phyloP scores from a whole-genome alignment of 1,140 invertebrate species.

The Papilio polytes region DNA sequence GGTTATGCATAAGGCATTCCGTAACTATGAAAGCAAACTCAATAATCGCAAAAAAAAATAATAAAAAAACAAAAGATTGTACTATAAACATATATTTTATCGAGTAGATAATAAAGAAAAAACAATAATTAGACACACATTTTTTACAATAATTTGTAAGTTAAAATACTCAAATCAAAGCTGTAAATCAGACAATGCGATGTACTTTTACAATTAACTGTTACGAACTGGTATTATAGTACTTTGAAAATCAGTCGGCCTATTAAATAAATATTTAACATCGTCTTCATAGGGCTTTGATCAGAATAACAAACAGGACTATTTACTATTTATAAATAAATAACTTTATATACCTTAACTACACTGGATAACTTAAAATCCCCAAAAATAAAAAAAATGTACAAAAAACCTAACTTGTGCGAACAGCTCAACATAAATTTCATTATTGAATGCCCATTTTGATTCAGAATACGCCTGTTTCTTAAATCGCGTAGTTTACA shows the following conservation, averaged over 20 bases:
- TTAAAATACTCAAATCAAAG: conserved; percentile 34
- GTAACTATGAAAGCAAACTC: not conserved
- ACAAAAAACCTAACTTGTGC: conserved; percentile 31
- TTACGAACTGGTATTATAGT: conserved; percentile 4
- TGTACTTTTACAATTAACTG: conserved; percentile 8
- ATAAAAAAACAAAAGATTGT: conserved; percentile 30
- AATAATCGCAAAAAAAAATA: not conserved
- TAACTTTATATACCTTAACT: conserved; percentile 15
- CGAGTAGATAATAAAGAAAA: conserved; percentile 29
- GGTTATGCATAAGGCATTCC: not conserved
- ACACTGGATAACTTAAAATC: conserved; percentile 32
- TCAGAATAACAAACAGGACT: conserved; percentile 4
- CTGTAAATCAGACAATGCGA: conserved; percentile 7
- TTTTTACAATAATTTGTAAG: conserved; percentile 37
- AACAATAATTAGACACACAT: conserved; percentile 37
- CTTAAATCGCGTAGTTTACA: too few species aligned
- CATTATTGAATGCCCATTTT: not conserved
- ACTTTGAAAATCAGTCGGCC: not conserved
- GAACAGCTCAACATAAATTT: conserved; percentile 8
- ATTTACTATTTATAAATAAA: conserved; percentile 29
- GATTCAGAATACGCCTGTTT: not conserved
- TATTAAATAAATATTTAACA: conserved; percentile 18
- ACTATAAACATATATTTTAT: conserved; percentile 39
- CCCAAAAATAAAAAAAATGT: conserved; percentile 20
- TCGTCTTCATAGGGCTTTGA: conserved; percentile 11